Base-by-base conservation (phyloP, 1,140 invertebrate species). In the Pentalonia nigronervosa region DNA sequence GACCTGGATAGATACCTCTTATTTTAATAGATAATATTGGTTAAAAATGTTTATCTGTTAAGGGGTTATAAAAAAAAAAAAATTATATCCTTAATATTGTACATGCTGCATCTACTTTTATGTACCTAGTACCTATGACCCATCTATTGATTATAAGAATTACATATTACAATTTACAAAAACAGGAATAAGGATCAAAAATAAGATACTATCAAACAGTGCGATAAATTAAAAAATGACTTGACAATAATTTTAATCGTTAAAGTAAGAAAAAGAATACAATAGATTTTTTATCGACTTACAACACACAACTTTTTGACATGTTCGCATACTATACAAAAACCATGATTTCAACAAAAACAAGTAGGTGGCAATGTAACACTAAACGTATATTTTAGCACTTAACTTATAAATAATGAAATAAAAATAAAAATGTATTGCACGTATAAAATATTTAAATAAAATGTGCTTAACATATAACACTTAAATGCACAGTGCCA, bases 391-490 rank as follows among this genome's bases (percentile, higher is more conserved):
- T 47, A 87, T 87, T 87, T 25, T 25, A 87, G 48, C 84, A 76
- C 30, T 30, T 87, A n/a, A 48, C 45, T n/a, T 87, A 48, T 48
- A 17, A 76, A 76, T n/a, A 14, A n/a, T n/a, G 11, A 87, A 87
- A 47, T 30, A 87, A 87, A 87, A 87, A 47, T 30, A 87, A 87
- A 76, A 48, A 87, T 47, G 25, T 87, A 87, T 87, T 45, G 30
- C 45, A 87, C 45, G 7, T 87, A 87, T 4, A 47, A 20, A 47
- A 87, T 76, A 47, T n/a, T 25, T 47, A 48, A 48, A 41, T 41
- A 47, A 47, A 87, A n/a, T 20, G 9, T 84, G 36, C 41, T 41
- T 84, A 84, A 84, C 81, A 23, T 41, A 84, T 41, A 25, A 41
- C 8, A 83, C 76, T 84, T 84, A 45, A 84, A 84, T 30, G 23